Evolutionary conservation across 2,888 invertebrate species (phyloP).

Genomic region (Neoitamus cyanurus): DNA sequence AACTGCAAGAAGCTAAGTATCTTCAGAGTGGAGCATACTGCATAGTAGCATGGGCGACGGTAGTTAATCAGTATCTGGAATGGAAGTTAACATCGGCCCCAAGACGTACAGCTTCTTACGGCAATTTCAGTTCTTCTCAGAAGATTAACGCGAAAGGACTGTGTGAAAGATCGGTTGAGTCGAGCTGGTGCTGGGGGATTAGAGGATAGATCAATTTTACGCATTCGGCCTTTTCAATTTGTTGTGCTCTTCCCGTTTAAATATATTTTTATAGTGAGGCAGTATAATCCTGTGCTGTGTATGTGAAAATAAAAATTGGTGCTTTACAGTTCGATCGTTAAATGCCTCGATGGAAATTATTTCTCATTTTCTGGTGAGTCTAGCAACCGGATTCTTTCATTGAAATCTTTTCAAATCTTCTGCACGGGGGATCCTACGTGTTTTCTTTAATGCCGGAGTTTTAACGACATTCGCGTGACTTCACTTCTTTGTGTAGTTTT

Average conservation of each 20-base stretch:
- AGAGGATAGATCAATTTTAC: slow-evolving; percentile 14
- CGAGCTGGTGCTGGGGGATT: not conserved
- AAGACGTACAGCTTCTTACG: slow-evolving; percentile 54
- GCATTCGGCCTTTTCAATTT: not conserved
- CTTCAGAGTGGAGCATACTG: slow-evolving; percentile 5
- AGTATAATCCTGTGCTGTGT: not conserved
- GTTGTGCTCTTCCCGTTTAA: not conserved
- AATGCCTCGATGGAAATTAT: slow-evolving; percentile 32
- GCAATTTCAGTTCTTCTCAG: slow-evolving; percentile 55
- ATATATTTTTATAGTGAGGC: not conserved
- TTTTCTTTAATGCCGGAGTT: not conserved
- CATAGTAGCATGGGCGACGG: slow-evolving; percentile 30
- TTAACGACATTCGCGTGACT: not conserved
- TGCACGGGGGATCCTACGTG: not conserved
- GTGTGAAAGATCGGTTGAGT: slow-evolving; percentile 38
- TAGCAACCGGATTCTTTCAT: not conserved
- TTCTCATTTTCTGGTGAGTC: slow-evolving; percentile 25
- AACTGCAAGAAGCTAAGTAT: slow-evolving; percentile 31
- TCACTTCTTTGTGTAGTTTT: not conserved
- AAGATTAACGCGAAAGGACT: slow-evolving; percentile 54
- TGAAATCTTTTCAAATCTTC: not conserved
- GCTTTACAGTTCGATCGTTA: not conserved
- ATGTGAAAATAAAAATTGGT: not conserved
- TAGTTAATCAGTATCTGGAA: slow-evolving; percentile 36
- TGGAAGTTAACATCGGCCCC: slow-evolving; percentile 47